A percentile compares a stretch with the other conserved stretches of the same genome.
These are phyloP conservation scores for Caloenas nicobarica DNA, from an alignment of 2,113 vertebrate genomes.

Conservation along the genomic window DNA sequence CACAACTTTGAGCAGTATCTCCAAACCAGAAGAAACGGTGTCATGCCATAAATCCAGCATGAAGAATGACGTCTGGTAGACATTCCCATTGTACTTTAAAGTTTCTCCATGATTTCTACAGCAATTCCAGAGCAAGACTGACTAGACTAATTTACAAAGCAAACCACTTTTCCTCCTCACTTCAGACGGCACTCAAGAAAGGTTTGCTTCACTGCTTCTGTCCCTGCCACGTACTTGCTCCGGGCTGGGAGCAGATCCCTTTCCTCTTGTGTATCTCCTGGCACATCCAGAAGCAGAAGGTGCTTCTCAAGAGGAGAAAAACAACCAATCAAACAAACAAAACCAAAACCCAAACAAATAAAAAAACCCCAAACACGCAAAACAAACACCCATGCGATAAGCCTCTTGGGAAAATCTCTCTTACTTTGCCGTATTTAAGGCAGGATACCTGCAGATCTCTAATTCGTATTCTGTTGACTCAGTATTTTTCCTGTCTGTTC, in stretches of 20 bases:
- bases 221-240: background rate
- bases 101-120: background rate
- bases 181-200: background rate
- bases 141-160: background rate
- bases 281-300: background rate
- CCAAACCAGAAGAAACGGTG: background rate
- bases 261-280: background rate
- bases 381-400: background rate
- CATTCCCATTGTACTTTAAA: background rate
- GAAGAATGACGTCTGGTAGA: background rate
- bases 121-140: background rate
- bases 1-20: background rate
- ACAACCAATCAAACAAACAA: too few species aligned
- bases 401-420: background rate
- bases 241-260: background rate
- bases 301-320: background rate
- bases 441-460: background rate
- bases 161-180: background rate
- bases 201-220: background rate
- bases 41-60: fast-evolving
- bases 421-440: background rate
- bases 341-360: background rate
- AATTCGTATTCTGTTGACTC: background rate
- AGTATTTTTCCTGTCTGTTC: background rate
- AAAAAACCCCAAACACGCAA: background rate